Evolutionary conservation across 2,797 vertebrate species (phyloP).

Genomic region (Aplochiton taeniatus): DNA sequence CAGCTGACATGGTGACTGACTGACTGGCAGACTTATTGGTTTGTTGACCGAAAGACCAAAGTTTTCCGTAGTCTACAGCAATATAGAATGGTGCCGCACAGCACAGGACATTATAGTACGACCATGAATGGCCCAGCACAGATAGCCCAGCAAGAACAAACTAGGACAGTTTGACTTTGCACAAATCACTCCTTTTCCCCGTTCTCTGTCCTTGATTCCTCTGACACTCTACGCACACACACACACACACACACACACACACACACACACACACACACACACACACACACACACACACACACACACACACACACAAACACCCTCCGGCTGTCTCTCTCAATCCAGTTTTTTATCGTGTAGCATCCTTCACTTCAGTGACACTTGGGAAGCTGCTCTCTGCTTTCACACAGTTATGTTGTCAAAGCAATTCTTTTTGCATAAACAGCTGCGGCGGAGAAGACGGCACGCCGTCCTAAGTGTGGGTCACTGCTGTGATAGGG

Average conservation of each 20-base stretch:
- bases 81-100: slow-evolving; percentile 45
- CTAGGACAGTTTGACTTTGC: neutral
- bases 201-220: slow-evolving; percentile 17
- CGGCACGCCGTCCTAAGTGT: slow-evolving; percentile 15
- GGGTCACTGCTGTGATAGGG: slow-evolving; percentile 24
- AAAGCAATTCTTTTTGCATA: slow-evolving; percentile 26
- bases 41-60: too few species aligned
- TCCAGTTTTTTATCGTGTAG: slow-evolving; percentile 4
- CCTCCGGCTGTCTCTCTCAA: neutral
- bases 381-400: neutral
- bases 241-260: slow-evolving; percentile 14
- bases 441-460: slow-evolving; percentile 27
- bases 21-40: too few species aligned
- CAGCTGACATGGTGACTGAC: slow-evolving; percentile 40
- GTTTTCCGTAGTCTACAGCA: neutral
- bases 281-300: neutral
- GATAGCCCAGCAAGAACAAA: slow-evolving; percentile 8
- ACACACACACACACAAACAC: neutral
- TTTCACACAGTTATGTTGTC: slow-evolving; percentile 18
- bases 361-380: slow-evolving; percentile 15
- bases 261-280: slow-evolving; percentile 7
- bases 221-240: slow-evolving; percentile 25
- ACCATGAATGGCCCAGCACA: slow-evolving; percentile 23
- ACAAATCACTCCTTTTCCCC: too few species aligned
- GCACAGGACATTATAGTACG: slow-evolving; percentile 42